Conservation (phyloP, 2,113 vertebrate species). For the Ondatra zibethicus region DNA sequence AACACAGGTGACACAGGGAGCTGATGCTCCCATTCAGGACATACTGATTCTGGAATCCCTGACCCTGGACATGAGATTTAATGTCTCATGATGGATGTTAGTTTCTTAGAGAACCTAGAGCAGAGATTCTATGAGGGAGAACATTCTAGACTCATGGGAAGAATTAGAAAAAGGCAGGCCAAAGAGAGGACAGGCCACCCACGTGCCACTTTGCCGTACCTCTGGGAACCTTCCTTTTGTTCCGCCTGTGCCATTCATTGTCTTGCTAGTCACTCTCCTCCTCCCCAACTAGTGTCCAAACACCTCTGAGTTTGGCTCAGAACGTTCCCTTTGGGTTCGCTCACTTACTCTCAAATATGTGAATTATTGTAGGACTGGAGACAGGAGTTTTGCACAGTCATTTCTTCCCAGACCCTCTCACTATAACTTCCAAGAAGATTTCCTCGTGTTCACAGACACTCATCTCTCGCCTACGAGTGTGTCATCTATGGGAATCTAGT, state of each 20-base stretch:
- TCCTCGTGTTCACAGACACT: not conserved
- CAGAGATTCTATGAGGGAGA: not conserved
- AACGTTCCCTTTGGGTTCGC: not conserved
- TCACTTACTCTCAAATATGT: not conserved
- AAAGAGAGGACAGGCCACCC: not conserved
- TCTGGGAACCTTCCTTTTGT: not conserved
- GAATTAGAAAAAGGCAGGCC: not conserved
- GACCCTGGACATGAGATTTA: not conserved
- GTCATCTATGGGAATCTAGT: not conserved
- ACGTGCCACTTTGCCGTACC: not conserved
- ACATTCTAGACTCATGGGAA: not conserved
- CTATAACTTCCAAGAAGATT: not conserved
- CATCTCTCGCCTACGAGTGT: not conserved
- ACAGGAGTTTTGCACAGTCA: not conserved
- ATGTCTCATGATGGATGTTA: not conserved
- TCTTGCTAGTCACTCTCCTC: not conserved
- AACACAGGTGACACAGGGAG: not conserved
- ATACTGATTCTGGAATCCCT: not conserved
- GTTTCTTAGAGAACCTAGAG: constrained; percentile 1
- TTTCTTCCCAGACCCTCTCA: not conserved
- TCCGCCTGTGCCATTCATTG: not conserved
- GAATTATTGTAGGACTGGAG: not conserved
- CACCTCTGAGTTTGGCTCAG: not conserved
- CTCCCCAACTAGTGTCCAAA: not conserved
- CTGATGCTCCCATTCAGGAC: not conserved